Evolutionary conservation across 1,140 invertebrate species (phyloP), one percentile per base, ranked within the genome.

Genomic region (Drosophila hydei): DNA sequence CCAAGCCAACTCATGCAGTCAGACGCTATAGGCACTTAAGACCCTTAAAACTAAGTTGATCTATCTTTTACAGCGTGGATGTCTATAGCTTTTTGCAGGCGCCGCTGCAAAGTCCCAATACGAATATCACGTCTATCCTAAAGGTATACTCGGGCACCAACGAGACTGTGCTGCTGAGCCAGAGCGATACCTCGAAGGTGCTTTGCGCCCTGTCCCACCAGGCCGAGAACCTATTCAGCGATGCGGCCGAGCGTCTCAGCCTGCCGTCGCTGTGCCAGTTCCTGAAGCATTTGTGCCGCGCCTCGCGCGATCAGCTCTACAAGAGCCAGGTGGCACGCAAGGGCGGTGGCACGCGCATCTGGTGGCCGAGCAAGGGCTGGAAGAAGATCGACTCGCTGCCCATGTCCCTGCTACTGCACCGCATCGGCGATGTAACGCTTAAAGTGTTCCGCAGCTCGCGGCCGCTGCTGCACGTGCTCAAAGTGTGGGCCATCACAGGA

Each of bases 391-490:
- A 91, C 27, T 91, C 90, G 4, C 30, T 92, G 54, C 91, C 91
- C 42, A 89, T 92, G 76, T 91, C 94, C 4, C 90, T 95, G n/a
- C 93, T 98, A 1, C 91, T 98, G 1, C 95, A 96, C 77, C 93
- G 97, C 40, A 94, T 97, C 30, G 96, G 96, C 0, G 96, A 98
- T 91, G 96, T 97, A 0, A 96, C 98, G 75, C 92, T 98, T 58
- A 96, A 96, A 76, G 96, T 97, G 54, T 95, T 97, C 0, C 94
- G 96, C 67, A 97, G 97, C 75, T 96, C 97, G 0, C 92, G 97
- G 6, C 97, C 97, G 0, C 92, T 98, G 21, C 94, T 98, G 47
- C 97, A 98, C 85, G 95, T 97, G 16, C 97, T 98, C 94, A 95
- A 95, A 73, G 93, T 96, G 11, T 98, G 97, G 97, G 96, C 96